Evolutionary conservation across 2,113 vertebrate species (phyloP).

Genomic region (Solea senegalensis): DNA sequence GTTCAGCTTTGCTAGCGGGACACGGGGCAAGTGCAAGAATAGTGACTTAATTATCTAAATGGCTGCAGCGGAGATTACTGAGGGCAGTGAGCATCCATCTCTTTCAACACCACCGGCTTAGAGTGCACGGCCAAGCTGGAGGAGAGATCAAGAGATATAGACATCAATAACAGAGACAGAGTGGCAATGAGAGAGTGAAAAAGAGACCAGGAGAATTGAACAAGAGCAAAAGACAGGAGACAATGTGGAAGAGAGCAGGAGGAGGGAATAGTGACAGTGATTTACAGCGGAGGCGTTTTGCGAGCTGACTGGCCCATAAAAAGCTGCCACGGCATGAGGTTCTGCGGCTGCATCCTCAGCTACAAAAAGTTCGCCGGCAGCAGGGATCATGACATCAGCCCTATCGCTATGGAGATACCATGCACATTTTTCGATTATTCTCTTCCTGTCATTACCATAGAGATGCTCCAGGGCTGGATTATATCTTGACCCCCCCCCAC

Average conservation of each 20-base stretch:
- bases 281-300: slow-evolving; percentile 14
- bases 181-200: slow-evolving; percentile 35
- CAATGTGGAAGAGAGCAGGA: slow-evolving; percentile 24
- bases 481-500: slow-evolving; percentile 17
- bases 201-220: slow-evolving; percentile 37
- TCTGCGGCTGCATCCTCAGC: slow-evolving; percentile 18
- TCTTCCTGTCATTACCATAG: slow-evolving; percentile 34
- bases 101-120: slow-evolving; percentile 61
- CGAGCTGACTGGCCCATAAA: slow-evolving; percentile 18
- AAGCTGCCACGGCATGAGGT: not conserved
- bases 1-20: slow-evolving; percentile 25
- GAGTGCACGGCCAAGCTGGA: slow-evolving; percentile 43
- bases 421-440: slow-evolving; percentile 18
- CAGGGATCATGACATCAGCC: slow-evolving; percentile 44
- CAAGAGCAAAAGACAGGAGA: slow-evolving; percentile 30
- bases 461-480: slow-evolving; percentile 26
- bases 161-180: slow-evolving; percentile 59
- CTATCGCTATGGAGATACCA: slow-evolving; percentile 54
- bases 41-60: slow-evolving; percentile 79
- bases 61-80: slow-evolving; percentile 67
- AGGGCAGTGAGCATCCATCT: slow-evolving; percentile 69
- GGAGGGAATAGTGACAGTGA: slow-evolving; percentile 37
- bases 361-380: slow-evolving; percentile 1
- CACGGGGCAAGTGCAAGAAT: slow-evolving; percentile 52
- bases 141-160: slow-evolving; percentile 64